Evolutionary conservation across 2,797 vertebrate species (phyloP), one percentile per base, ranked within the genome.

Genomic region (Meda fulgida): DNA sequence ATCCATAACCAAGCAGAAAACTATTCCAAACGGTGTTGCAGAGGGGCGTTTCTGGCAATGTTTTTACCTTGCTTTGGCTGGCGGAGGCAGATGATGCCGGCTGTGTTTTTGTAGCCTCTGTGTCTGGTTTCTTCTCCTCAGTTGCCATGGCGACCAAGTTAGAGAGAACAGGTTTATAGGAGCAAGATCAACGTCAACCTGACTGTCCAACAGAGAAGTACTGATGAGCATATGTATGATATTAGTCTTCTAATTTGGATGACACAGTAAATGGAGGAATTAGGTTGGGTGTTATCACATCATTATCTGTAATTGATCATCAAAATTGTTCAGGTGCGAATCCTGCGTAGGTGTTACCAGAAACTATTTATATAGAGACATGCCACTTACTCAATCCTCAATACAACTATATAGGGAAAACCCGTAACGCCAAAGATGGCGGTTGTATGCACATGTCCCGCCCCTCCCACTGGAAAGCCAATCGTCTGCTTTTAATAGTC

Each of bases 71-170:
- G 95, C 96, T 98, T 93, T 99, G 98, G 87, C 97, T 97, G 91
- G 97, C 94, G 0, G 98, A 98, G 0, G 97, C 96, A 11, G 98
- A 97, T 26, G 97, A 96, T 10, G 96, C 94, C 16, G 97, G 96
- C 87, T 97, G 97, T 80, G 97, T 95, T 93, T 99, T 97, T 26
- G 96, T 96, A 3, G 95, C 94, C 91, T 99, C 98, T 0, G 97
- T 96, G 93, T 99, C 98, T 71, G 97, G 97, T 92, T 99, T 99
- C 95, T 99, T 99, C 91, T 99, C 98, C 95, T 99, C 98, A 23
- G 98, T 98, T 93, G 98, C 97, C 98, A 99, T 97, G 92, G 93
- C 90, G 91, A 90, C 94, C 86, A 88, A 93, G 65, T 72, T 78
- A 31, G 90, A 89, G 92, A 88, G 86, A 90, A 76, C 67, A 23